Base-by-base conservation (phyloP, 2,888 invertebrate species). In the Polydrusus tereticollis region DNA sequence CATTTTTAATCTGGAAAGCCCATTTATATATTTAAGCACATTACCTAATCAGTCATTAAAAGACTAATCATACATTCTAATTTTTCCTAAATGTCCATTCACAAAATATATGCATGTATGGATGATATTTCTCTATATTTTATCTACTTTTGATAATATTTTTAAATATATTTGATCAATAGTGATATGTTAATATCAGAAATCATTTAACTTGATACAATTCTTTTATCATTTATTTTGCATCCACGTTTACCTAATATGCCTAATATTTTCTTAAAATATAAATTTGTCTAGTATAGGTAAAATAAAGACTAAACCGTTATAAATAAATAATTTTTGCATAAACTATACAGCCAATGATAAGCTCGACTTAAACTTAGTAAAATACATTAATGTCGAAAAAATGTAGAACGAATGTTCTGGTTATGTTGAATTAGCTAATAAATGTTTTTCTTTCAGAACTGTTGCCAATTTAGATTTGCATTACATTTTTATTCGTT, bases 131-230 rank as follows among this genome's bases (percentile, higher is more conserved):
- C 29, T 29, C 29, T 29, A 18, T 29, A 16, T 18, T 10, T 45
- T 20, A n/a, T 29, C 29, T 55, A 55, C 16, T 29, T 52, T 29
- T 55, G 52, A 55, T 29, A 55, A 52, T 26, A 23, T 18, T 47
- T 52, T 29, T 47, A 47, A 47, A 47, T 8, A 47, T 16, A n/a
- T 55, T 29, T 55, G 29, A 55, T 55, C 29, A 55, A 16, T 29
- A 55, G 29, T 55, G 52, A 55, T 55, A 55, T 55, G 52, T 55
- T 12, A 55, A 18, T 16, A 26, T 55, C 14, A 18, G 4, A 50
- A 26, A 26, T 18, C 29, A 16, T 55, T 55, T 26, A 16, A 10
- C 5, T 12, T 6, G 4, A 38, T 43, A 43, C 18, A 4, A 18
- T 5, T 18, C 43, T 43, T 14, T 45, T 14, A 16, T n/a, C n/a